These are phyloP conservation scores for Neosalanx taihuensis DNA, from an alignment of 2,797 vertebrate genomes.

Conservation along the genomic window DNA sequence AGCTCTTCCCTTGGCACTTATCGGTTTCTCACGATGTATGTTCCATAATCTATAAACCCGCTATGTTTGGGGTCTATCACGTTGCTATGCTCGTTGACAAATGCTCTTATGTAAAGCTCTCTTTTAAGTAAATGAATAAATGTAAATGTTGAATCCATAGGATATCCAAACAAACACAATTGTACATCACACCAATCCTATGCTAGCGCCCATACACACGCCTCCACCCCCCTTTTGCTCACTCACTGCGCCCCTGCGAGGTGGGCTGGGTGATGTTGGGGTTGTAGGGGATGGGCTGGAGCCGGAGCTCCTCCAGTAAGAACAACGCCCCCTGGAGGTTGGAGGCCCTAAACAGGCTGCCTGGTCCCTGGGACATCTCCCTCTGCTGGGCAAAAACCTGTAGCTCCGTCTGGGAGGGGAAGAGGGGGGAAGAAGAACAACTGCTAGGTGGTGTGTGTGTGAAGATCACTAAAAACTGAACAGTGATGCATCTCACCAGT, in stretches of 20 bases:
- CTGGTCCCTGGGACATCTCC: conserved; percentile 57
- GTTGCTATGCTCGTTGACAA: no score
- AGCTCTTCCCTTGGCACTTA: no score
- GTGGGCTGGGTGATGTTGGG: conserved; percentile 6
- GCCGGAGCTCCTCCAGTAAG: conserved; percentile 74
- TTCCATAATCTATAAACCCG: no score
- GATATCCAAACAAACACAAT: no score
- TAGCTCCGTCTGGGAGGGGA: conserved; percentile 75
- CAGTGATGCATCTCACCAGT: neutral
- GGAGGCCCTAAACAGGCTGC: conserved; percentile 79
- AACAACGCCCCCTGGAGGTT: conserved; percentile 82
- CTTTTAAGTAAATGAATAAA: no score
- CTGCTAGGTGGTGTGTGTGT: conserved; percentile 6
- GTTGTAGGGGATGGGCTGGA: conserved; percentile 32
- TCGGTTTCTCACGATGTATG: no score
- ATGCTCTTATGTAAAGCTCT: no score
- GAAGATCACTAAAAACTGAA: neutral
- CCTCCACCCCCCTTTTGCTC: neutral
- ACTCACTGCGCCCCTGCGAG: conserved; percentile 16
- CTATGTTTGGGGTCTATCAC: no score
- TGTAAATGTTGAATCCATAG: no score
- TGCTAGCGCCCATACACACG: no score
- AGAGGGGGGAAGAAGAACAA: neutral
- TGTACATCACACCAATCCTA: no score
- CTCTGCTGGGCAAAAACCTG: conserved; percentile 78